Evolutionary conservation across 30 jellyfish, hydroid and myxozoan species (phyloP), one percentile per base, ranked within the genome.

Genomic region (Cassiopea andromeda): DNA sequence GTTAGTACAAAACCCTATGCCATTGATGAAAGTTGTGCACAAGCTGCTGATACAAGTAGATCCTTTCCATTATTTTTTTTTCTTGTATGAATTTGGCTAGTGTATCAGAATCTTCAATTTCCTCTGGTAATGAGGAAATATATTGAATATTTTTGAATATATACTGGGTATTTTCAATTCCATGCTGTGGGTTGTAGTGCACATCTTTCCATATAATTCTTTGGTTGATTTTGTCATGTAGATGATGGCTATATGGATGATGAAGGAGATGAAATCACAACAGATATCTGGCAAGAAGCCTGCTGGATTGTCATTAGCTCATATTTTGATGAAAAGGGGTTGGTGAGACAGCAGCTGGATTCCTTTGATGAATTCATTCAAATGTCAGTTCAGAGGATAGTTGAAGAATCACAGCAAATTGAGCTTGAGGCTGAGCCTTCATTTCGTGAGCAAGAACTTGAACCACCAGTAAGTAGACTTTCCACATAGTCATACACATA

Each of bases 261-360:
- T 85, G 97, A 91, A 70, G 97, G 94, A 78, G 98, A 93, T 93
- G 98, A 93, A 45, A 97, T 97, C 83, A 81, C 99, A 70, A 79
- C 97, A 15, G 99, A 97, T 45, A 74, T 93, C 48, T 97, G 99
- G 99, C 99, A 97, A 82, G 99, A 97, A 60, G 99, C 99, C 13
- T 93, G 99, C 77, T 97, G 99, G 99, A 95, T 97, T 69, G 99
- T 97, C 87, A 97, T 97, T 93, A 93, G 97, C 71, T 90, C 99
- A n/a, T 97, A 93, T 76, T 97, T 97, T 91, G 98, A 93, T 79
- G 99, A 97, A 78, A 97, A 97, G 69, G 99, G 99, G 19, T 97
- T 97, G 38, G 99, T 97, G 60, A 92, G 99, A 43, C 99, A 97
- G 68, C 99, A 97, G 81, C 95, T 97, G 27, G 99, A 97, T 45